Evolutionary conservation across 2,113 vertebrate species (phyloP), one percentile per base, ranked within the genome.

Genomic region (Shinisaurus crocodilurus): DNA sequence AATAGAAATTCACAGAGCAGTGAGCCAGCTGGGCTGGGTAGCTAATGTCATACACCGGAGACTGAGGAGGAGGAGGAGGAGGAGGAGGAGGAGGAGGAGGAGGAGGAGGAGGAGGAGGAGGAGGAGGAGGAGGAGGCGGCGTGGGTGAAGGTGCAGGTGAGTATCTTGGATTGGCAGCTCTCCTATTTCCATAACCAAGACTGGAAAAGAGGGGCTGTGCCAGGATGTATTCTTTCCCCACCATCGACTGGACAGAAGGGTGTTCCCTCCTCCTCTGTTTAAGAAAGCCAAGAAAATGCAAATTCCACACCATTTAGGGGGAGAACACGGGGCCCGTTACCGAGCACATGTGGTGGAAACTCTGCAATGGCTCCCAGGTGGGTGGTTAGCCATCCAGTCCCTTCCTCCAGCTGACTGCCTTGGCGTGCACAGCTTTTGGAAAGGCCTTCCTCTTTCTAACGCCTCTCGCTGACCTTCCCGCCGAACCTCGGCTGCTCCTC

Each of bases 401-500:
- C 12, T 45, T 80, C 90, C 81, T 83, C 88, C 25, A 16, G 0
- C 8, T 0, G 54, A 74, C 90, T 75, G 85, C 65, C 40, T 45
- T 76, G 87, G 70, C 60, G 32, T 13, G 25, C 16, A 20, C 0
- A 13, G 57, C 1, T 0, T 18, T 32, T 92, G 90, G 90, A 90
- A 92, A 60, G 69, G 29, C 8, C 82, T 88, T 76, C 7, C 90
- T 54, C 86, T 23, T 88, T 85, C n/a, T 18, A 57, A 69, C 8
- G 2, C 69, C 88, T 90, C 89, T 88, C 0, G 0, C 82, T 93
- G 93, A 80, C 86, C 88, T 91, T 92, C 81, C 65, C 67, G 0
- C 1, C 0, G 74, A 8, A 34, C 80, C 0, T 0, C 12, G 32
- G 60, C 45, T 60, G 79, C 75, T 0, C 16, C 37, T 92, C 25